Evolutionary conservation across 1,140 invertebrate genomes (phyloP).

Genomic region (Pissodes strobi): DNA sequence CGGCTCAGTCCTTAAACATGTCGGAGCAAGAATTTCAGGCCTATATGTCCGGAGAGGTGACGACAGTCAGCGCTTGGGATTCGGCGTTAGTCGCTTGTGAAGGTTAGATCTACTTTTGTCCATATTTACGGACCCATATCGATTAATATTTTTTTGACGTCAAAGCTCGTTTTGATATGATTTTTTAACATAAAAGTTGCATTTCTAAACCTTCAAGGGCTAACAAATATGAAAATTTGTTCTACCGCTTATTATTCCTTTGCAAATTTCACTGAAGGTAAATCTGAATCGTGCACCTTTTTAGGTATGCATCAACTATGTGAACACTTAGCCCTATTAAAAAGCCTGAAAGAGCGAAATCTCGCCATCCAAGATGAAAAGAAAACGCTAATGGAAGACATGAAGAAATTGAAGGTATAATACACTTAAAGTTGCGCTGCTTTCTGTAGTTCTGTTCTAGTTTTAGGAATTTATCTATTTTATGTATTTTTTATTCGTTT

Average conservation of each 20-base stretch:
- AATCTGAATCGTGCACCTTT: too few species aligned
- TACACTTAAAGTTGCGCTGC: background rate
- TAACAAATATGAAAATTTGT: too few species aligned
- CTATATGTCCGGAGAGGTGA: constrained; percentile 90
- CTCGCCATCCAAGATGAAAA: constrained; percentile 64
- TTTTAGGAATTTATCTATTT: constrained; percentile 6
- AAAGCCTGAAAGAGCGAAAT: constrained; percentile 65
- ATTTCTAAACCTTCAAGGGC: too few species aligned
- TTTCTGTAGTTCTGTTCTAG: constrained; percentile 1
- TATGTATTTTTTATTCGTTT: constrained; percentile 23
- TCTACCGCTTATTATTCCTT: too few species aligned
- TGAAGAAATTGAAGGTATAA: constrained; percentile 67
- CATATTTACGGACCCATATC: too few species aligned
- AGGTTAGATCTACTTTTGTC: too few species aligned
- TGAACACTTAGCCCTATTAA: constrained; percentile 70
- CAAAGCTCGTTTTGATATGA: too few species aligned
- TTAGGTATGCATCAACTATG: constrained; percentile 67
- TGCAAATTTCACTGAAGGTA: too few species aligned
- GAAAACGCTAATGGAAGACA: constrained; percentile 66
- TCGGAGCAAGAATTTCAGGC: constrained; percentile 89
- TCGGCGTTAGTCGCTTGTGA: constrained; percentile 76
- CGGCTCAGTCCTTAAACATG: constrained; percentile 92
- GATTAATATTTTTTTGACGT: too few species aligned
- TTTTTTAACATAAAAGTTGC: too few species aligned
- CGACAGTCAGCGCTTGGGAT: constrained; percentile 76